phyloP scores from a whole-genome alignment of 2,888 invertebrate genomes.

The Clusia tigrina region DNA sequence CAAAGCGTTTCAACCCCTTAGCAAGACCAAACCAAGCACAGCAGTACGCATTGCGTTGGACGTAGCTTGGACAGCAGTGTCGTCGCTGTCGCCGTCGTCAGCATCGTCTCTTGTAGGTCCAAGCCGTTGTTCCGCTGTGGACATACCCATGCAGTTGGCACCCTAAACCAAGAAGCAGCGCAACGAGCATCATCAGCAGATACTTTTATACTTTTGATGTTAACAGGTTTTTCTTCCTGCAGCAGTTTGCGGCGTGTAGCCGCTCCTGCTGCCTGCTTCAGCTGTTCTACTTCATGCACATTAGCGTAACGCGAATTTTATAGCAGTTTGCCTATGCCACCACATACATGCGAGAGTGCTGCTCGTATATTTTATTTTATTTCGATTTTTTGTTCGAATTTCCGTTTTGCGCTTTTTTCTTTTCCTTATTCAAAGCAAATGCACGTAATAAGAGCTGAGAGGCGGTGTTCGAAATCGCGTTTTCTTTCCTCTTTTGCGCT shows the following conservation, averaged over 20 bases:
- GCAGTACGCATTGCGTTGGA: too few relatives aligned
- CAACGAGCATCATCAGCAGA: constrained; percentile 1
- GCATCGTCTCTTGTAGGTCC: too few relatives aligned
- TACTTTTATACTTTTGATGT: constrained; percentile 53
- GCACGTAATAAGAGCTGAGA: constrained; percentile 61
- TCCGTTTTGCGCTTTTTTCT: constrained; percentile 44
- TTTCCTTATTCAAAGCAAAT: constrained; percentile 25
- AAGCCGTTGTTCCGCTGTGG: background rate
- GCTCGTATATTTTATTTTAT: constrained; percentile 8
- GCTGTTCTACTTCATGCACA: constrained; percentile 53
- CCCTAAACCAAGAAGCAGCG: constrained; percentile 35
- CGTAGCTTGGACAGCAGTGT: constrained; percentile 9
- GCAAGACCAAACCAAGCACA: too few relatives aligned
- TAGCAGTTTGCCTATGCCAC: constrained; percentile 27
- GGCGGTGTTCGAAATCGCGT: constrained; percentile 57
- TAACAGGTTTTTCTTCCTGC: constrained; percentile 57
- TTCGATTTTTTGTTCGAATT: constrained; percentile 46
- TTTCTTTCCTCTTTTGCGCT: constrained; percentile 29
- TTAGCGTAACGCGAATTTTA: constrained; percentile 39
- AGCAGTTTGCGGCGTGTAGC: constrained; percentile 31
- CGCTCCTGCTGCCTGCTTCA: constrained; percentile 35
- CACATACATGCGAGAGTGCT: constrained; percentile 37
- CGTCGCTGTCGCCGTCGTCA: background rate
- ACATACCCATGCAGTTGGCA: constrained; percentile 5
- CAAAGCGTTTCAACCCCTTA: constrained; percentile 32